Evolutionary conservation across 2,888 invertebrate species (phyloP).

Genomic region (Coleophora deauratella): DNA sequence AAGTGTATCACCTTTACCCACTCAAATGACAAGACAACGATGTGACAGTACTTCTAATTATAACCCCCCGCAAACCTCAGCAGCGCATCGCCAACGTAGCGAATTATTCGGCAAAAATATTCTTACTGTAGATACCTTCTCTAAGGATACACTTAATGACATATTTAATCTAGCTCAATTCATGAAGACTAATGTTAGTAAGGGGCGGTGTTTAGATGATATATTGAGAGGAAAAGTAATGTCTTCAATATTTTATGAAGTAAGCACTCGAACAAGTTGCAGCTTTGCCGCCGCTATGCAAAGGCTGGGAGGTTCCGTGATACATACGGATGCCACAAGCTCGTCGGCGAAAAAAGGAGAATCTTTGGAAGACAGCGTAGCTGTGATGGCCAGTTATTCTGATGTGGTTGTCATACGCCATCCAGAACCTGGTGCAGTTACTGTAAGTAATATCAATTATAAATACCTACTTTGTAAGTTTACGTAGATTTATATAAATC

Average conservation of each 20-base stretch:
- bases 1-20: constrained; percentile 67
- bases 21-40: constrained; percentile 61
- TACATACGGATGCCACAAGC: constrained; percentile 90
- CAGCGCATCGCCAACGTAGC: constrained; percentile 61
- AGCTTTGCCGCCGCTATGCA: constrained; percentile 99
- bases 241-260: constrained; percentile 98
- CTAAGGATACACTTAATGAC: constrained; percentile 91
- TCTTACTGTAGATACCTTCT: constrained; percentile 88
- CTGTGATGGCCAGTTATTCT: constrained; percentile 92
- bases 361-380: constrained; percentile 90
- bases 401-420: constrained; percentile 96
- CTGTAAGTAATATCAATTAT: constrained; percentile 70
- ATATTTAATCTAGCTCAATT: constrained; percentile 95
- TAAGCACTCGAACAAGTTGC: constrained; percentile 95
- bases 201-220: constrained; percentile 88
- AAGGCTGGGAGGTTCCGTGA: constrained; percentile 93
- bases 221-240: constrained; percentile 93
- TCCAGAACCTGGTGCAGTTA: constrained; percentile 92
- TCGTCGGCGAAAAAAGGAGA: constrained; percentile 99
- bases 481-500: too few species aligned
- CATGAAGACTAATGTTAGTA: constrained; percentile 86
- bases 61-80: constrained; percentile 45
- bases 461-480: too few species aligned
- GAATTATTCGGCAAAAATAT: constrained; percentile 83
- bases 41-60: constrained; percentile 74